Percentiles rank a stretch among this genome's conserved stretches.
These are phyloP conservation scores for Apus apus DNA, from an alignment of 2,113 vertebrate genomes.

Conservation along the genomic window DNA sequence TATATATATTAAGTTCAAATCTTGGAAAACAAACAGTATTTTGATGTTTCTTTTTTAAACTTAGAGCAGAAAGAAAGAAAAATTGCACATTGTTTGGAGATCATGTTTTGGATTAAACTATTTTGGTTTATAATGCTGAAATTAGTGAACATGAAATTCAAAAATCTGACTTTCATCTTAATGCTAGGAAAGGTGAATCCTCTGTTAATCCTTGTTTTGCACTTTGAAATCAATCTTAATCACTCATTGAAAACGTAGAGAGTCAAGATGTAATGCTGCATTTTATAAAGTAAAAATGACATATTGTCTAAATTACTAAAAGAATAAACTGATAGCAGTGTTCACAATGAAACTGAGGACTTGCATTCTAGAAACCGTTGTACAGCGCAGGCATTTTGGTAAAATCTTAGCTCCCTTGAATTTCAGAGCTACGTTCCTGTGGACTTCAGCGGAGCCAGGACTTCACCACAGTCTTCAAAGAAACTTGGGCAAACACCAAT, in stretches of 20 bases:
- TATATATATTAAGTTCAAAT: constrained; percentile 62
- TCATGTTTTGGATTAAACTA: constrained; percentile 60
- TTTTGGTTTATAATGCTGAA: constrained; percentile 30
- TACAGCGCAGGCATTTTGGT: not conserved
- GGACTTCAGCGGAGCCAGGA: constrained; percentile 9
- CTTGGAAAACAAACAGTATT: constrained; percentile 61
- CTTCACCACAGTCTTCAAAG: constrained; percentile 37
- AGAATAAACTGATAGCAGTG: constrained; percentile 52
- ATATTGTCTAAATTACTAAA: constrained; percentile 52
- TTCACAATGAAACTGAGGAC: constrained; percentile 52
- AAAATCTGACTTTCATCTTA: constrained; percentile 62
- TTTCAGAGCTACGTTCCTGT: not conserved
- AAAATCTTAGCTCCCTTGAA: constrained; percentile 22
- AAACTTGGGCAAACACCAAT: constrained; percentile 46
- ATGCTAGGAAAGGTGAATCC: constrained; percentile 62
- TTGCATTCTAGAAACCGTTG: not conserved
- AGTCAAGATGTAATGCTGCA: constrained; percentile 75
- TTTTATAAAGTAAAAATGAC: constrained; percentile 73
- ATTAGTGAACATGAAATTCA: constrained; percentile 51
- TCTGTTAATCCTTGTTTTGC: constrained; percentile 75
- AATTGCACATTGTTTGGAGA: constrained; percentile 63
- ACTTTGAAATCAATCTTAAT: constrained; percentile 73
- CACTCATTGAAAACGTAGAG: constrained; percentile 44
- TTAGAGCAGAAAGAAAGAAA: constrained; percentile 52
- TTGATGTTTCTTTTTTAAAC: constrained; percentile 63